phyloP scores from a whole-genome alignment of 2,113 vertebrate species.

The Gymnobelideus leadbeateri region DNA sequence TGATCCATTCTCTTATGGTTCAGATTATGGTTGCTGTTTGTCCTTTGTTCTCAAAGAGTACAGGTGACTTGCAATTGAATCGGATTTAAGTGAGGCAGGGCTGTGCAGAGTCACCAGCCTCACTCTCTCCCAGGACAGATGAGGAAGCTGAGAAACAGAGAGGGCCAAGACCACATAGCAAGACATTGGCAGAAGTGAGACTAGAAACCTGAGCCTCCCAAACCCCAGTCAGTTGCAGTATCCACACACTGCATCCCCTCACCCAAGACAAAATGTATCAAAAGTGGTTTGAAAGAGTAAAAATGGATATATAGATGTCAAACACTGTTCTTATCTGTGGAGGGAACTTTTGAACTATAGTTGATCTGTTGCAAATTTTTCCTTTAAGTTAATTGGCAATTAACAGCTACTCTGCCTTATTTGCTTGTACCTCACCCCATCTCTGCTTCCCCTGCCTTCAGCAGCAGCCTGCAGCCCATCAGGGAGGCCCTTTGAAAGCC shows the following conservation, averaged over 20 bases:
- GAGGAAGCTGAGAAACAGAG: background rate
- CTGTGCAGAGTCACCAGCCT: too few relatives aligned
- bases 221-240: background rate
- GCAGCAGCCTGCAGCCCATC: background rate
- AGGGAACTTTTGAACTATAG: background rate
- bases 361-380: background rate
- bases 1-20: too few relatives aligned
- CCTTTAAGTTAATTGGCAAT: background rate
- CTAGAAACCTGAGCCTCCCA: too few relatives aligned
- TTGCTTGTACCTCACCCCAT: background rate
- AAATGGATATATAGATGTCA: background rate
- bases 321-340: background rate
- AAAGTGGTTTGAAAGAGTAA: background rate
- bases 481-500: background rate
- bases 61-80: too few relatives aligned
- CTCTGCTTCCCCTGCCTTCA: background rate
- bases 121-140: too few relatives aligned
- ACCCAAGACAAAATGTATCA: background rate
- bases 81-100: too few relatives aligned
- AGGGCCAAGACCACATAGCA: background rate
- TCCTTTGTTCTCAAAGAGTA: too few relatives aligned
- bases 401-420: background rate
- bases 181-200: background rate
- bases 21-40: too few relatives aligned
- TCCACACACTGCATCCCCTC: too few relatives aligned